Base-by-base conservation (phyloP, 2,888 invertebrate species). In the Dusona sp. region DNA sequence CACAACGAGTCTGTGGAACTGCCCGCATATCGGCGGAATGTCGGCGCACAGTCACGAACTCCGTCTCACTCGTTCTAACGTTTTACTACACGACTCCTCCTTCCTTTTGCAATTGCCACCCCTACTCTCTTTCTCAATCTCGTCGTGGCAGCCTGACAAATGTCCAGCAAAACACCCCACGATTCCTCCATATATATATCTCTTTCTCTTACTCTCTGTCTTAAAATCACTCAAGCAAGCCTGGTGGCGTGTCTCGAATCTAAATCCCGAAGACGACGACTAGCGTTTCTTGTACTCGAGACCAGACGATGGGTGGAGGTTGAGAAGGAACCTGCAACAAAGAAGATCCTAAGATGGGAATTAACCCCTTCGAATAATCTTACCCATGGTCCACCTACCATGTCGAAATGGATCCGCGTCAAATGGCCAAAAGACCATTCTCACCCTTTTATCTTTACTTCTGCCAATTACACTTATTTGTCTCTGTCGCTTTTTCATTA, bases 351-450 rank as follows among this genome's bases (percentile, higher is more conserved):
- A 67, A 61, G 78, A 74, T 54, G 54, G 64, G 65, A 80, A 38
- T 85, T 88, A 89, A 91, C 91, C 90, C 89, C 87, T 89, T 89
- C 87, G 89, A 89, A 89, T 88, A 89, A 89, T 89, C 89, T 90
- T 90, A 90, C 88, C 89, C 88, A 90, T 90, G 89, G 87, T 89
- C 90, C 89, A 89, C 80, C 89, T 87, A 85, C 72, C 88, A 87
- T 87, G 88, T 89, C 88, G 87, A 88, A 80, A 78, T 81, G 86
- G 82, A 51, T 86, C 85, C 84, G 80, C 85, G 88, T 88, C 87
- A 85, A 86, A 78, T 86, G 85, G 88, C 86, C 57, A 13, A 13
- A 25, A 86, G 90, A 90, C 85, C 86, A 83, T 57, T 25, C 57
- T 48, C 6, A 19, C 48, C 19, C 48, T 48, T 48, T 48, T 16